Evolutionary conservation across 1,140 invertebrate genomes (phyloP).

Genomic region (Euura saliciscinereae): DNA sequence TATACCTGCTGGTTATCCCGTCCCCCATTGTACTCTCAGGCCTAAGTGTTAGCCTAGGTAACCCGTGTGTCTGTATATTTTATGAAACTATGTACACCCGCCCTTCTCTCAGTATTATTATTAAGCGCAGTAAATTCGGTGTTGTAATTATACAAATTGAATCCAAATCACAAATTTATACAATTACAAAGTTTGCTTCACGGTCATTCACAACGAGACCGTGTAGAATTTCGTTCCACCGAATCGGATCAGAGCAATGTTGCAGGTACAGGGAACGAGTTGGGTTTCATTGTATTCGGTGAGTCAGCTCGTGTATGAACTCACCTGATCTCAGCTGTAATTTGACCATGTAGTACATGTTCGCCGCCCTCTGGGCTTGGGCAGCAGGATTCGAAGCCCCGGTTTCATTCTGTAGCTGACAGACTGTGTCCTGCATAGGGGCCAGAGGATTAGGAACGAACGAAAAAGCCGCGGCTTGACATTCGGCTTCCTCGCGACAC

Average conservation of each 20-base stretch:
- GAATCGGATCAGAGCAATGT: too few species aligned
- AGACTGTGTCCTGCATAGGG: conserved; percentile 90
- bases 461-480: conserved; percentile 89
- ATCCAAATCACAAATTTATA: not conserved
- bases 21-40: too few species aligned
- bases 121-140: not conserved
- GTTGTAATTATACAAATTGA: not conserved
- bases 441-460: conserved; percentile 91
- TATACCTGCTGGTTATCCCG: not conserved
- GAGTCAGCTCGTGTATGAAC: conserved; percentile 8
- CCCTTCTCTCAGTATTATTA: too few species aligned
- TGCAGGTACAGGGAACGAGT: too few species aligned
- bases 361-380: conserved; percentile 80
- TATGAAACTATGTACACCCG: too few species aligned
- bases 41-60: too few species aligned
- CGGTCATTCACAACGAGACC: not conserved
- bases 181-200: not conserved
- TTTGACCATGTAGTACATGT: conserved; percentile 96
- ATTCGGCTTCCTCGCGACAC: conserved; percentile 90
- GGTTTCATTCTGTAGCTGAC: conserved; percentile 91
- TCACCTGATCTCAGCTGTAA: conserved; percentile 84
- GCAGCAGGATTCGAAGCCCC: conserved; percentile 85
- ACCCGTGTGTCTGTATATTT: too few species aligned
- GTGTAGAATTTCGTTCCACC: too few species aligned
- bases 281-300: too few species aligned